These are phyloP conservation scores for Chloroclysta siterata DNA, from an alignment of 2,888 invertebrate species.

Conservation along the genomic window DNA sequence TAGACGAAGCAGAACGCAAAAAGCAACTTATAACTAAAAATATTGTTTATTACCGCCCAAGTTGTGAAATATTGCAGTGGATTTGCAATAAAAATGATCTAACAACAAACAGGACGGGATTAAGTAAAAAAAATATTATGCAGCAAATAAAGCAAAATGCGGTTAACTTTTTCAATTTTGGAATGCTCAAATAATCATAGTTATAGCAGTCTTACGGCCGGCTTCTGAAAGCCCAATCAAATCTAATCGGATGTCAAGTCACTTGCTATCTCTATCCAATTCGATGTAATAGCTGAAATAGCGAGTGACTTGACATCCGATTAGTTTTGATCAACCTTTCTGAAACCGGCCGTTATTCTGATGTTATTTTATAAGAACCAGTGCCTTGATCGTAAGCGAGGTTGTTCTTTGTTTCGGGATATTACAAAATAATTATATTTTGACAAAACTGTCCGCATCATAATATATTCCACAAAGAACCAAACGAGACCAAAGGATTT, in stretches of 20 bases:
- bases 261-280: too few species aligned
- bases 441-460: background rate
- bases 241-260: too few species aligned
- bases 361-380: background rate
- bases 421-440: background rate
- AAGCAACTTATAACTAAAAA: constrained; percentile 9
- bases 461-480: background rate
- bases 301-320: too few species aligned
- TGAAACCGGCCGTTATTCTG: too few species aligned
- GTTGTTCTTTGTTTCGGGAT: background rate
- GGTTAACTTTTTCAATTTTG: background rate
- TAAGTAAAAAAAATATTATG: background rate
- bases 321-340: too few species aligned
- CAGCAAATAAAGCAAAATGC: constrained; percentile 10
- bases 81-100: constrained; percentile 7
- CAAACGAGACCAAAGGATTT: background rate
- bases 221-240: too few species aligned
- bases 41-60: constrained; percentile 4
- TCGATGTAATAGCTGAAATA: too few species aligned
- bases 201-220: too few species aligned
- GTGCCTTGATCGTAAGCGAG: background rate
- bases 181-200: background rate
- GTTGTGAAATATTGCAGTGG: background rate
- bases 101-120: constrained; percentile 9
- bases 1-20: background rate